Evolutionary conservation across 2,888 invertebrate species (phyloP).

Genomic region (Limnephilus marmoratus): DNA sequence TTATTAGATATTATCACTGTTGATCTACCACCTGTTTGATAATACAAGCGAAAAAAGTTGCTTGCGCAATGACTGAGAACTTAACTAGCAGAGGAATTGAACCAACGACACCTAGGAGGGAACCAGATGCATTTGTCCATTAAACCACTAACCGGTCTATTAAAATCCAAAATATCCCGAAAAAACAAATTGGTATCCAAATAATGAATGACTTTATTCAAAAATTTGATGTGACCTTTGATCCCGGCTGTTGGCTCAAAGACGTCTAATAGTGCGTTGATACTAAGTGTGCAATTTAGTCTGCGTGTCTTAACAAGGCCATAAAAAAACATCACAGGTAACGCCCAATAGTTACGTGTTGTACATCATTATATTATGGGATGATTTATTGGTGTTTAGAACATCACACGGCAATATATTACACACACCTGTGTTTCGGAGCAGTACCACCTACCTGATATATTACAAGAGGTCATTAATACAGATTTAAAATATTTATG

Average conservation of each 20-base stretch:
- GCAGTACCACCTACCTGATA: background rate
- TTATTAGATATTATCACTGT: too few species aligned
- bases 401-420: background rate
- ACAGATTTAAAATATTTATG: background rate
- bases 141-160: too few species aligned
- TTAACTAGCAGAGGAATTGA: too few species aligned
- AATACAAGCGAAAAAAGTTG: too few species aligned
- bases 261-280: background rate
- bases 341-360: background rate
- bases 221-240: background rate
- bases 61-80: too few species aligned
- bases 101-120: too few species aligned
- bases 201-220: background rate
- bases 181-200: background rate
- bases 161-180: too few species aligned
- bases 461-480: slow-evolving; percentile 6
- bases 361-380: background rate
- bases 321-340: background rate
- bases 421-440: background rate
- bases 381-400: background rate
- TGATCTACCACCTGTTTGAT: too few species aligned
- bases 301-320: background rate
- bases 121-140: too few species aligned
- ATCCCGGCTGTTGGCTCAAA: background rate
- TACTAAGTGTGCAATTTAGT: background rate